Evolutionary conservation across 2,888 invertebrate genomes (phyloP).

Genomic region (Hypena proboscidalis): DNA sequence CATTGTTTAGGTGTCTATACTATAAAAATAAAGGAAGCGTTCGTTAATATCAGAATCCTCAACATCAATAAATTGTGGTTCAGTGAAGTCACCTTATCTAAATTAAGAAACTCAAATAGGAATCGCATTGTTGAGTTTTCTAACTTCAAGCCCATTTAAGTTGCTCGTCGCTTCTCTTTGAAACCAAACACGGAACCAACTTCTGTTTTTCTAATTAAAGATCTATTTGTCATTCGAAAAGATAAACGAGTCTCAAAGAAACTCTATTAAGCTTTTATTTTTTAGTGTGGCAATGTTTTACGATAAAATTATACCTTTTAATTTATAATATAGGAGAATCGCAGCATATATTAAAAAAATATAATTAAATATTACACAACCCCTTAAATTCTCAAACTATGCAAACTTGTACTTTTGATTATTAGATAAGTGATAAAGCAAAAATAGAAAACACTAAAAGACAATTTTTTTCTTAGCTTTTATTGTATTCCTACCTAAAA

Average conservation of each 20-base stretch:
- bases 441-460: no score
- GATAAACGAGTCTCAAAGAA: slow-evolving; percentile 5
- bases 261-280: neutral
- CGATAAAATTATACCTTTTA: no score
- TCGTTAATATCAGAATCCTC: neutral
- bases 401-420: no score
- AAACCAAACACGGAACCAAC: slow-evolving; percentile 16
- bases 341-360: no score
- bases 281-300: neutral
- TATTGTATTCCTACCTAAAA: no score
- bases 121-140: slow-evolving; percentile 14
- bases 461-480: no score
- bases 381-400: no score
- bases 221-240: slow-evolving; percentile 5
- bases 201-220: slow-evolving; percentile 23
- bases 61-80: neutral
- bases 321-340: no score
- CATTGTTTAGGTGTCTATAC: neutral
- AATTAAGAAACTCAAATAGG: slow-evolving; percentile 14
- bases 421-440: no score
- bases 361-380: no score
- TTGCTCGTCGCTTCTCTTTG: slow-evolving; percentile 19
- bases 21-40: neutral
- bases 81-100: slow-evolving; percentile 6
- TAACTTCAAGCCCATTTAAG: slow-evolving; percentile 10